These are phyloP conservation scores for Phrynosoma platyrhinos DNA, from an alignment of 2,113 vertebrate species.

Conservation along the genomic window DNA sequence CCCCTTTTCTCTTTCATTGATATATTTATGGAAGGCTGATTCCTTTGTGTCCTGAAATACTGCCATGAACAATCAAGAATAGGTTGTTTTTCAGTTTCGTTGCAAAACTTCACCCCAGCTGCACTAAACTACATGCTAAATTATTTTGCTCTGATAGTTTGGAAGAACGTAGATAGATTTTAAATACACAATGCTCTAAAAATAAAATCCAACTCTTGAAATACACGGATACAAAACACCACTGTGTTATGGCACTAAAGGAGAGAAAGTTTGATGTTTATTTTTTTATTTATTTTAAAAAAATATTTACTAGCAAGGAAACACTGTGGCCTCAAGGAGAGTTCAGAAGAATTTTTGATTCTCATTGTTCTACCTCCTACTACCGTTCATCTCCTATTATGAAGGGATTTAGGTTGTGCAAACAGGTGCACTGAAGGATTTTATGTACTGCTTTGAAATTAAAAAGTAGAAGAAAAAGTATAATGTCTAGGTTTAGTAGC, in stretches of 20 bases:
- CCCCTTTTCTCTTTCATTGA: no score
- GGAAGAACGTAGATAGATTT: constrained; percentile 50
- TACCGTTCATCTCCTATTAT: constrained; percentile 63
- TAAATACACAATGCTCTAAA: constrained; percentile 56
- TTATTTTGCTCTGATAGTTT: constrained; percentile 47
- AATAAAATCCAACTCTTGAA: constrained; percentile 37
- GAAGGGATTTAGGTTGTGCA: constrained; percentile 60
- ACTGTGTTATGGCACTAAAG: constrained; percentile 62
- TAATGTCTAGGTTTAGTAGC: constrained; percentile 38
- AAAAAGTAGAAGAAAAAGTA: constrained; percentile 58
- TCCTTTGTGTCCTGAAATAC: background rate
- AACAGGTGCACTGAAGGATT: constrained; percentile 56
- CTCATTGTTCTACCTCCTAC: constrained; percentile 62
- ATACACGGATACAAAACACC: constrained; percentile 47
- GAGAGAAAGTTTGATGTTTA: constrained; percentile 57
- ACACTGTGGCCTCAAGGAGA: constrained; percentile 56
- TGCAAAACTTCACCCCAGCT: background rate
- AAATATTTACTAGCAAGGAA: constrained; percentile 61
- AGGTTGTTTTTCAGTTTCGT: background rate
- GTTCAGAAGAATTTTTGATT: constrained; percentile 57
- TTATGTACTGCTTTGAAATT: constrained; percentile 48
- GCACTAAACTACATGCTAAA: constrained; percentile 39
- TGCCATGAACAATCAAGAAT: background rate
- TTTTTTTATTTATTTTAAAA: constrained; percentile 43
- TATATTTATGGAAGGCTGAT: no score